A percentile compares a stretch with the other conserved stretches of the same genome.
These are phyloP conservation scores for Trachurus trachurus DNA, from an alignment of 2,797 vertebrate species.

Conservation along the genomic window DNA sequence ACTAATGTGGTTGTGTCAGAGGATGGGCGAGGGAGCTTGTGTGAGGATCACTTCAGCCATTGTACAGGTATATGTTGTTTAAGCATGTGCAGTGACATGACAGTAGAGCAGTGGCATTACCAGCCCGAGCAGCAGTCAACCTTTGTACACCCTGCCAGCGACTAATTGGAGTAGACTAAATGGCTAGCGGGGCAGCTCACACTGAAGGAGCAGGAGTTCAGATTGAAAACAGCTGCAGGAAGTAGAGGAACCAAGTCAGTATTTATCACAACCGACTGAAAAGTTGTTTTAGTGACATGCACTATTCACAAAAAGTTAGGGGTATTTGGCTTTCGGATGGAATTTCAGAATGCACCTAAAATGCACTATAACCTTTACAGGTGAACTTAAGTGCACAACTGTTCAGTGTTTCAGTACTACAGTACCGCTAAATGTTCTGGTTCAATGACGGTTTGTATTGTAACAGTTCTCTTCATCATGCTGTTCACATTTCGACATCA, in stretches of 20 bases:
- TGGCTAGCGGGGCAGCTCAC: conserved; percentile 13
- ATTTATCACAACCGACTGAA: background rate
- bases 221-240: conserved; percentile 25
- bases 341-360: too few species aligned
- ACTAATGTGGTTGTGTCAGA: background rate
- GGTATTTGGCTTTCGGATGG: too few species aligned
- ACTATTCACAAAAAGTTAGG: too few species aligned
- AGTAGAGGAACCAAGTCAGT: background rate
- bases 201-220: conserved; percentile 15
- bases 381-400: too few species aligned
- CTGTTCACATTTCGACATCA: too few species aligned
- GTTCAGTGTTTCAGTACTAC: too few species aligned
- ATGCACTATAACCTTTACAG: too few species aligned
- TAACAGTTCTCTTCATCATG: too few species aligned
- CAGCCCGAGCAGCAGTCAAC: background rate
- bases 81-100: conserved; percentile 10
- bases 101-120: background rate
- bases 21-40: background rate
- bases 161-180: conserved; percentile 15
- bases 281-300: conserved; percentile 13
- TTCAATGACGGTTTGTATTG: too few species aligned
- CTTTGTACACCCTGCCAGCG: background rate
- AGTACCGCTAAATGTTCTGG: too few species aligned
- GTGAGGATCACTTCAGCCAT: background rate
- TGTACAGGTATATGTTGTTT: conserved; percentile 11